phyloP scores from a whole-genome alignment of 2,888 invertebrate genomes.

The Drosophila picticornis region DNA sequence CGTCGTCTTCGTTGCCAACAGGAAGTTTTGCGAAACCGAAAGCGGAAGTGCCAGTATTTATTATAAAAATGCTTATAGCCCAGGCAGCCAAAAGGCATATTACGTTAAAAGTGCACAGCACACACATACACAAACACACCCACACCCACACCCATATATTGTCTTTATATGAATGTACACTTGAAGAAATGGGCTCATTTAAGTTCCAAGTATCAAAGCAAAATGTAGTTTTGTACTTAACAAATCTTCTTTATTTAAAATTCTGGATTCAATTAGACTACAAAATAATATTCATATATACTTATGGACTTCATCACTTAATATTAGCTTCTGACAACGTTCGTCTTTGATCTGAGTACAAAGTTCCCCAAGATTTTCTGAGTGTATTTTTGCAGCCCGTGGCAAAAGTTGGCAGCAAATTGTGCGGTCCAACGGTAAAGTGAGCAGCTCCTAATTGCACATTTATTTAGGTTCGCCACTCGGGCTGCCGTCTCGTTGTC shows the following conservation, averaged over 20 bases:
- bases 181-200: neutral
- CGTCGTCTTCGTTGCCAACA: conserved; percentile 66
- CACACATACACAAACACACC: conserved; percentile 31
- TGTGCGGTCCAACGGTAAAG: conserved; percentile 79
- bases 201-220: neutral
- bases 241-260: neutral
- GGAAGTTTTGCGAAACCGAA: conserved; percentile 81
- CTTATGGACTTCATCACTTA: neutral
- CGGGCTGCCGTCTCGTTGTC: conserved; percentile 42
- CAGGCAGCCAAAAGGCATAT: conserved; percentile 77
- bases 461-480: conserved; percentile 82
- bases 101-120: conserved; percentile 76
- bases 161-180: conserved; percentile 14
- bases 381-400: conserved; percentile 39
- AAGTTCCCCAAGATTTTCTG: neutral
- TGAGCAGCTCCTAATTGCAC: conserved; percentile 84
- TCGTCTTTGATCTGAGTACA: neutral
- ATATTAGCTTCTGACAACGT: neutral
- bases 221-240: neutral
- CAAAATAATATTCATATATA: neutral
- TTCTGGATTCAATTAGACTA: neutral
- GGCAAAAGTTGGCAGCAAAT: conserved; percentile 76
- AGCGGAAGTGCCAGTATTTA: conserved; percentile 81
- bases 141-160: conserved; percentile 16
- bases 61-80: conserved; percentile 81